A percentile compares a stretch with the other conserved stretches of the same genome.
phyloP scores from a whole-genome alignment of 2,888 invertebrate species.

The Theodoxus fluviatilis region DNA sequence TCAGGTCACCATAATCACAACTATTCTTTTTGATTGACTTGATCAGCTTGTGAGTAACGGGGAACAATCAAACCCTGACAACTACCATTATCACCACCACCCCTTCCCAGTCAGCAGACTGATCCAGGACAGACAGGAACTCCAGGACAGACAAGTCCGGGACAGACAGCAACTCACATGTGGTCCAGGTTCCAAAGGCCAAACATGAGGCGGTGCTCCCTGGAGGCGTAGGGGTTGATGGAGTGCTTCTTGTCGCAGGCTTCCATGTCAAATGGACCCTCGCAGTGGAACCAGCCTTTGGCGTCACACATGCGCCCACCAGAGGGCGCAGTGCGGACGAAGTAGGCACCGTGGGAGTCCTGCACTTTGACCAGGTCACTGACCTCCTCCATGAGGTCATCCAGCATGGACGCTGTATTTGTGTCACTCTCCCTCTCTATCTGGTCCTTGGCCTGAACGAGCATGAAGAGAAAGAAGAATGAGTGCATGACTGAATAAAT shows the following conservation, averaged over 20 bases:
- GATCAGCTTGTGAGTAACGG: no score
- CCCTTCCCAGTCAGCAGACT: no score
- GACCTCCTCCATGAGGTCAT: conserved; percentile 42
- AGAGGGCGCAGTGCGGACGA: conserved; percentile 44
- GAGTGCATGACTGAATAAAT: no score
- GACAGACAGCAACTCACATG: conserved; percentile 51
- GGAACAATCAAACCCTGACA: no score
- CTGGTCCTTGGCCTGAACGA: conserved; percentile 52
- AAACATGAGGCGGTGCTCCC: conserved; percentile 51
- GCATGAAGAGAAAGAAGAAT: no score
- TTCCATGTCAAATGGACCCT: conserved; percentile 55
- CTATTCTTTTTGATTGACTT: no score
- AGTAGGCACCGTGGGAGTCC: conserved; percentile 49
- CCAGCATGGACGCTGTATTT: conserved; percentile 36
- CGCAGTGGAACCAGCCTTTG: conserved; percentile 61
- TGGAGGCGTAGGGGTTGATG: conserved; percentile 54
- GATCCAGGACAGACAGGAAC: no score
- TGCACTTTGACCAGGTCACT: conserved; percentile 41
- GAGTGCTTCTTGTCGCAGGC: conserved; percentile 52
- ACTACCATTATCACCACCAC: no score
- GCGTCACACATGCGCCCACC: conserved; percentile 55
- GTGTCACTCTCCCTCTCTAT: conserved; percentile 47
- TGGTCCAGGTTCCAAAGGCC: conserved; percentile 58
- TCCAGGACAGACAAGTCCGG: no score
- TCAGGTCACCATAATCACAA: no score